Evolutionary conservation across 2,113 vertebrate genomes (phyloP).

Genomic region (Crotophaga sulcirostris): DNA sequence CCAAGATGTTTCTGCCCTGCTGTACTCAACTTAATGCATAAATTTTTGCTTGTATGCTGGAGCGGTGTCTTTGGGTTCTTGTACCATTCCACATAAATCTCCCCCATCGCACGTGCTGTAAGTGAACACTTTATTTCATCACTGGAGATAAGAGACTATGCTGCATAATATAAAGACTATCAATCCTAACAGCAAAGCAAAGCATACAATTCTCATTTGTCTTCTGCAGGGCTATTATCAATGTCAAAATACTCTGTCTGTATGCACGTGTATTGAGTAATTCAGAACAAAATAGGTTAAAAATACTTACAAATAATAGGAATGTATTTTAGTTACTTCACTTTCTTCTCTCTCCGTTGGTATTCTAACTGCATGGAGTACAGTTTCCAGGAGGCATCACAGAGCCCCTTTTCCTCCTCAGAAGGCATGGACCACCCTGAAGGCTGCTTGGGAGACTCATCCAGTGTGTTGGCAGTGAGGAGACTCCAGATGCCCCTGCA

Average conservation of each 20-base stretch:
- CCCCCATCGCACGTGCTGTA: accelerated
- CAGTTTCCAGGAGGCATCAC: not conserved
- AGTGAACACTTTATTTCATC: not conserved
- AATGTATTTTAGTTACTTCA: not conserved
- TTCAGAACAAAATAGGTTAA: not conserved
- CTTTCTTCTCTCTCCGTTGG: not conserved
- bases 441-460: accelerated
- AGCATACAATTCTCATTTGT: not conserved
- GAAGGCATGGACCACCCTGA: accelerated
- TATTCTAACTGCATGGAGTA: accelerated
- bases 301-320: not conserved
- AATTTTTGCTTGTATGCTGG: accelerated
- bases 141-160: not conserved
- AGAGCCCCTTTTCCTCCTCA: no score
- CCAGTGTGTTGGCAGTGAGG: not conserved
- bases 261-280: not conserved
- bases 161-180: not conserved
- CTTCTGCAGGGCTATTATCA: not conserved
- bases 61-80: not conserved
- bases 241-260: not conserved
- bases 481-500: accelerated
- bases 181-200: not conserved
- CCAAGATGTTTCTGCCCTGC: not conserved
- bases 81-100: not conserved
- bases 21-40: no score